phyloP scores from a whole-genome alignment of 92 coral and sea anemone species.

The Bergia puertoricense region DNA sequence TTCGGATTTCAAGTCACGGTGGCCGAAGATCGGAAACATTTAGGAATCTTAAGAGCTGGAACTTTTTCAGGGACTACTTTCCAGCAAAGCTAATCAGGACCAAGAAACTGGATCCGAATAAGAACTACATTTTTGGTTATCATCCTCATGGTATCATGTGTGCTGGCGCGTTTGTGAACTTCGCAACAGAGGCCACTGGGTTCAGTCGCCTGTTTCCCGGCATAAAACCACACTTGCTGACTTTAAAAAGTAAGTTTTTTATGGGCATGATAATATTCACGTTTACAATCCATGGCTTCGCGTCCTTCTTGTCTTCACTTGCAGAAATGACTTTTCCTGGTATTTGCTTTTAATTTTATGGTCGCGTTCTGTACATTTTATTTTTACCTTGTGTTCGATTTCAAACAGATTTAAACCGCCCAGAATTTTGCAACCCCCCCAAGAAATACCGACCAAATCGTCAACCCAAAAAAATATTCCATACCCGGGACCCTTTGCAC shows the following conservation, averaged over 20 bases:
- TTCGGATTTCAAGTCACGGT: slow-evolving; percentile 69
- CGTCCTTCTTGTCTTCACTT: no score
- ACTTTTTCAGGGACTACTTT: slow-evolving; percentile 88
- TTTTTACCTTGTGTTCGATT: no score
- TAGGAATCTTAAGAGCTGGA: slow-evolving; percentile 88
- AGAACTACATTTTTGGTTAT: slow-evolving; percentile 92
- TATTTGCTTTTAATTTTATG: no score
- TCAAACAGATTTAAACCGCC: no score
- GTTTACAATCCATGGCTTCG: no score
- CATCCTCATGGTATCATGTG: slow-evolving; percentile 99
- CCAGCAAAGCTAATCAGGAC: slow-evolving; percentile 80
- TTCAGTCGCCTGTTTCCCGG: slow-evolving; percentile 90
- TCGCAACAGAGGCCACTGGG: slow-evolving; percentile 94
- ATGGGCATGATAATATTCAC: no score
- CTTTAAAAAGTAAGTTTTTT: slow-evolving; percentile 82
- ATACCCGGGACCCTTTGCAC: no score
- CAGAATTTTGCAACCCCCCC: no score
- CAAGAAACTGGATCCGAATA: slow-evolving; percentile 69
- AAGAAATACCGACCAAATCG: no score
- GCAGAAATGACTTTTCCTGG: no score
- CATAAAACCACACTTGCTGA: slow-evolving; percentile 84
- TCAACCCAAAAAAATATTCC: no score
- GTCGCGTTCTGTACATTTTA: no score
- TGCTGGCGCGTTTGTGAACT: slow-evolving; percentile 94
- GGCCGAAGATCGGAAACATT: slow-evolving; percentile 85